These are phyloP conservation scores for Pollachius pollachius DNA, from an alignment of 2,113 vertebrate genomes.

Conservation along the genomic window DNA sequence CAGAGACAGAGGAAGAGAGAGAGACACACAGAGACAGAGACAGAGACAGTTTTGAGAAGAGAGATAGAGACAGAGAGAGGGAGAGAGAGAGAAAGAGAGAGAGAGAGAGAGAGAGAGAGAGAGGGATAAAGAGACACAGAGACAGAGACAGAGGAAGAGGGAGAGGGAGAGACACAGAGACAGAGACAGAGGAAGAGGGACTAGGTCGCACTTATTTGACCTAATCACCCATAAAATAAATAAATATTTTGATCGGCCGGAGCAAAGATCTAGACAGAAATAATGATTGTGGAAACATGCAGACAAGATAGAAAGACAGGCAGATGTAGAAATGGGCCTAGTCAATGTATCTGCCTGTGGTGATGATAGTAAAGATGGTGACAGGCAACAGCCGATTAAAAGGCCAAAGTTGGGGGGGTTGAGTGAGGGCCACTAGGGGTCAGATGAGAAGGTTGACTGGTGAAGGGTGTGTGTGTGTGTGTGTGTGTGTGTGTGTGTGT, in stretches of 20 bases:
- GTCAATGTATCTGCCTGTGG: conserved; percentile 22
- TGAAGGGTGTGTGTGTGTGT: too few species aligned
- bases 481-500: conserved; percentile 10
- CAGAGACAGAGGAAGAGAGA: too few species aligned
- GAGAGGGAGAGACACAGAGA: conserved; percentile 1
- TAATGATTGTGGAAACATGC: not conserved
- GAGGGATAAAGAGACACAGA: conserved; percentile 1
- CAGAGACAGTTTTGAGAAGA: too few species aligned
- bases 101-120: not conserved
- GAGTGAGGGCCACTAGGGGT: conserved; percentile 23
- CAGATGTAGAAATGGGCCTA: not conserved
- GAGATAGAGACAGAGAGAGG: not conserved
- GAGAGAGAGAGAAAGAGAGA: too few species aligned
- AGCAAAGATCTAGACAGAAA: not conserved
- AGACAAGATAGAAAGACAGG: not conserved
- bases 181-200: conserved; percentile 2
- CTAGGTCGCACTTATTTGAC: not conserved
- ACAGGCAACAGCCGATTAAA: not conserved
- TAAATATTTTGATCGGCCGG: not conserved
- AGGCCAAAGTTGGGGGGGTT: conserved; percentile 35
- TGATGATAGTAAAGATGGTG: conserved; percentile 31
- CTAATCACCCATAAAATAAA: too few species aligned
- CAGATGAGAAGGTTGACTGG: too few species aligned
- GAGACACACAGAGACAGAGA: too few species aligned
- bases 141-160: not conserved